Conservation (phyloP, 2,888 invertebrate species). For the Oligia strigilis region DNA sequence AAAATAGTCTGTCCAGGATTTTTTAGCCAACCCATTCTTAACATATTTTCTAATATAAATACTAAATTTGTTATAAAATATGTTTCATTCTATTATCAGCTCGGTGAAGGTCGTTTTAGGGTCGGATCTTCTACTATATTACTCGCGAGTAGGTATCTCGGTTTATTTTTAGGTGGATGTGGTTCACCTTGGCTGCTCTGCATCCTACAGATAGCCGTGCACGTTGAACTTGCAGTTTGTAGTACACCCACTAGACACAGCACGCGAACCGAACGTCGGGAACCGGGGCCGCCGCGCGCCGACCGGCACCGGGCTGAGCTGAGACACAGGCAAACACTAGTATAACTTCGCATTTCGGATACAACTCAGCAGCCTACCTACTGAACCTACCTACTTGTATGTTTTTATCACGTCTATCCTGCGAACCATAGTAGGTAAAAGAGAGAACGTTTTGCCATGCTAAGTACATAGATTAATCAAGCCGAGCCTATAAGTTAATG, state of each 20-base stretch:
- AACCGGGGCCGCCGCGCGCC: slow-evolving; percentile 24
- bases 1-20: no score
- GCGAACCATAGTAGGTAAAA: not conserved
- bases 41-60: no score
- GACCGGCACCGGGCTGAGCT: not conserved
- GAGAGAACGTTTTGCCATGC: no score
- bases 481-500: not conserved
- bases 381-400: not conserved
- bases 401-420: not conserved
- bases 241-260: slow-evolving; percentile 36
- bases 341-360: not conserved
- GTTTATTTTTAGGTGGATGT: slow-evolving; percentile 80
- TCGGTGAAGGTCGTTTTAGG: no score
- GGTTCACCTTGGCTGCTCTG: slow-evolving; percentile 82
- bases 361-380: not conserved
- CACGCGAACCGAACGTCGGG: slow-evolving; percentile 13
- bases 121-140: not conserved
- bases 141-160: slow-evolving; percentile 40
- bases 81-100: no score
- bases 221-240: slow-evolving; percentile 68
- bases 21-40: no score
- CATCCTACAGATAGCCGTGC: slow-evolving; percentile 67
- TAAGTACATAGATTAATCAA: not conserved
- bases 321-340: not conserved
- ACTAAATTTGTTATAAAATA: no score